Percentiles rank a stretch among this genome's conserved stretches.
phyloP scores from a whole-genome alignment of 2,113 vertebrate genomes.

The Daphoenositta chrysoptera region DNA sequence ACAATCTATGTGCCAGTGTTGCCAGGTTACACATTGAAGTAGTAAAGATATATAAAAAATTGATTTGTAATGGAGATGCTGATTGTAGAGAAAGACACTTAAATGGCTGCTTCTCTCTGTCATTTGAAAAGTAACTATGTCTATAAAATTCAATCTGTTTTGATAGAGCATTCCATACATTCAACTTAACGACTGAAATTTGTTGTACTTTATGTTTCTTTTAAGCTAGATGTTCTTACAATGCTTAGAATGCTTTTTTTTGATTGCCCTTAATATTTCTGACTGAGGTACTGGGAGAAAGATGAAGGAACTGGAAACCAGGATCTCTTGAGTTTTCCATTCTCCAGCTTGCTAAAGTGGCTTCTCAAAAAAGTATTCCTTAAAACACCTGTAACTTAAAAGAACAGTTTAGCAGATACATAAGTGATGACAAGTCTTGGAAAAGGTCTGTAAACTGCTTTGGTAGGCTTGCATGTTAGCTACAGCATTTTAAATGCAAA shows the following conservation, averaged over 20 bases:
- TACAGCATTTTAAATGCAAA: not conserved
- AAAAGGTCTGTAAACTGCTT: not conserved
- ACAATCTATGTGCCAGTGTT: not conserved
- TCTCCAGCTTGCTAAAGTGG: not conserved
- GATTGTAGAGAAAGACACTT: not conserved
- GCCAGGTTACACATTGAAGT: not conserved
- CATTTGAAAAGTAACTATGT: not conserved
- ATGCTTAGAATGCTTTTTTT: not conserved
- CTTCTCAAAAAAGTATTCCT: not conserved
- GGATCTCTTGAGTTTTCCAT: not conserved
- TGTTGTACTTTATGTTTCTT: not conserved
- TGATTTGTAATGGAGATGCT: not conserved
- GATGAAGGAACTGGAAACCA: not conserved
- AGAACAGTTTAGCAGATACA: not conserved
- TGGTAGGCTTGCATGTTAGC: not conserved
- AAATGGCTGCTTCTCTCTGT: not conserved
- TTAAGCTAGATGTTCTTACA: not conserved
- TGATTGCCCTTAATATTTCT: not conserved
- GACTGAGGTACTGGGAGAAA: not conserved
- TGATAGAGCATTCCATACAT: not conserved
- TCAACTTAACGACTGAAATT: not conserved
- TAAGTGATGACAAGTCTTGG: not conserved
- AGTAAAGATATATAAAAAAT: not conserved
- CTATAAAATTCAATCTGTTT: conserved; percentile 2
- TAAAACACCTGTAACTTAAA: conserved; percentile 6